Evolutionary conservation across 2,797 vertebrate species (phyloP).

Genomic region (Cossypha dichroa): DNA sequence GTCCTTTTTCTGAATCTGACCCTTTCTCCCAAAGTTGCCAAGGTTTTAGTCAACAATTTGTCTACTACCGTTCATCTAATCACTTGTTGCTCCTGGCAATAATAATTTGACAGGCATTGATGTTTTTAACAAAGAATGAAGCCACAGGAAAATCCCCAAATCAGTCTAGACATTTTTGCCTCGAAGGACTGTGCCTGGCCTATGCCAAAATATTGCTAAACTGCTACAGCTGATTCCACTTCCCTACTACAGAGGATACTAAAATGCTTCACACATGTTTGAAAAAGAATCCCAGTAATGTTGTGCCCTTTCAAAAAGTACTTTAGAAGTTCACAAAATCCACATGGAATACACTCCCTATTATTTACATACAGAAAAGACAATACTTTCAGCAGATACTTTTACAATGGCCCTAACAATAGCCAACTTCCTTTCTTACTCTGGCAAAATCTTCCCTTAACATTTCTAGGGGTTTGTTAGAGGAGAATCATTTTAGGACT

Average conservation of each 20-base stretch:
- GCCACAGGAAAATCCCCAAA: constrained; percentile 49
- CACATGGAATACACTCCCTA: constrained; percentile 33
- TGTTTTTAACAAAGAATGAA: constrained; percentile 38
- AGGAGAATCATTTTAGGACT: neutral
- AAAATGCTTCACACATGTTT: constrained; percentile 48
- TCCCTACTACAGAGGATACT: neutral
- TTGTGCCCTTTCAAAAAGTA: constrained; percentile 27
- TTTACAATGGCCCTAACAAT: constrained; percentile 8
- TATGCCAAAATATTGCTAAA: constrained; percentile 41
- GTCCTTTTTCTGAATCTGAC: neutral
- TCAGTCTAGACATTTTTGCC: constrained; percentile 62
- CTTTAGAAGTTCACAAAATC: constrained; percentile 52
- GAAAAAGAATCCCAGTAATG: constrained; percentile 43
- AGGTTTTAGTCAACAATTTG: constrained; percentile 25
- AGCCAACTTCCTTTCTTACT: constrained; percentile 12
- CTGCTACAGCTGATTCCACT: constrained; percentile 47
- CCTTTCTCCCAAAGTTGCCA: neutral
- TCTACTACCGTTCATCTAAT: constrained; percentile 21
- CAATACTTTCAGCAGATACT: constrained; percentile 27
- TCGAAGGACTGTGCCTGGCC: constrained; percentile 37
- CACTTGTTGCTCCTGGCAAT: neutral
- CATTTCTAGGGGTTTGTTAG: neutral
- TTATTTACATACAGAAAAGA: constrained; percentile 47
- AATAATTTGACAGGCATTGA: constrained; percentile 32
- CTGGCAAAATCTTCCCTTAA: neutral